Base-by-base conservation (phyloP, 2,888 invertebrate species). In the Epistrophe grossulariae region DNA sequence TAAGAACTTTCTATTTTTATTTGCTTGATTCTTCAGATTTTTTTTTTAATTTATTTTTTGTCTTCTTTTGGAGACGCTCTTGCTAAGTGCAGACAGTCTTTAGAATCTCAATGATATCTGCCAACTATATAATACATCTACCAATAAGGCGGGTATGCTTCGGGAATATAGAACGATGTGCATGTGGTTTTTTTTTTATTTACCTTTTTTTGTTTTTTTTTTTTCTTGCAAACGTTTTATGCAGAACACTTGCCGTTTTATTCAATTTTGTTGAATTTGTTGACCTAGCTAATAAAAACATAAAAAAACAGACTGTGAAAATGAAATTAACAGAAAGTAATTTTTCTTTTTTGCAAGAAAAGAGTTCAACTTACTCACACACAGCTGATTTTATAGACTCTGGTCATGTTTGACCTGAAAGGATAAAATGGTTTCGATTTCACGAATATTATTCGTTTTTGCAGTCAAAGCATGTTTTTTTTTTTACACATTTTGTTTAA, bases 1-100 rank as follows among this genome's bases (percentile, higher is more conserved):
- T n/a, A 78, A 83, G 79, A 79, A 87, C 79, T 76, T 87, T 87
- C 79, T 79, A 79, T 76, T 87, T 80, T 66, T 50, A 77, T 82
- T 84, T 85, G 87, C 87, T 87, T 87, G 87, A 79, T 87, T 87
- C 87, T 87, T 83, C 64, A 35, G 35, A 57, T 40, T 57, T 62
- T 57, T 76, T 50, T 64, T 55, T 55, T 31, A 48, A 40, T 66
- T 71, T 71, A 2, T 59, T 77, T 5, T 48, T 45, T 78, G 35
- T 71, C 38, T 45, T 73, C 38, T 24, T 24, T 64, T 55, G 43
- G 50, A 40, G 19, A 40, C 60, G 10, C 38, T 60, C 10, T n/a
- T 35, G 11, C 19, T 17, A 10, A 50, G 24, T 35, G 62, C 17
- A 43, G 52, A 38, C 7, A 38, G 62, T 71, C 73, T 73, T 43